Percentiles rank a stretch among this genome's conserved stretches.
Conservation (phyloP, 2,113 vertebrate species). For the Cardinalis cardinalis region DNA sequence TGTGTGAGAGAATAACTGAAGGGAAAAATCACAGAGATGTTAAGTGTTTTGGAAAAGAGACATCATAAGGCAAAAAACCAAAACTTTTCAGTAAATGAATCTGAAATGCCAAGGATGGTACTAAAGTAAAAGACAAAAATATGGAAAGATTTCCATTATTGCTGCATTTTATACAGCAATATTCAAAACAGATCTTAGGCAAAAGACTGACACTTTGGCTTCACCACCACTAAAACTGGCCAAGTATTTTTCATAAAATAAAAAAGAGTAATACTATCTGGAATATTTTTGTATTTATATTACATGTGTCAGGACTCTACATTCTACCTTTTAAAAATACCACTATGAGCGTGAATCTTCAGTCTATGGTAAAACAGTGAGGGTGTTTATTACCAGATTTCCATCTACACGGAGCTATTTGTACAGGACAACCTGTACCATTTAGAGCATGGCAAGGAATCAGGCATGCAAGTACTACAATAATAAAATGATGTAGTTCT, state of each 20-base stretch:
- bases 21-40: background rate
- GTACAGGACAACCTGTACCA: background rate
- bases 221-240: background rate
- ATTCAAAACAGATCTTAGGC: background rate
- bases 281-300: background rate
- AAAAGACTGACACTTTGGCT: background rate
- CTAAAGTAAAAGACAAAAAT: background rate
- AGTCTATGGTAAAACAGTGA: background rate
- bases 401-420: background rate
- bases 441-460: background rate
- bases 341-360: background rate
- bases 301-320: background rate
- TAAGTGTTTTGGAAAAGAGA: background rate
- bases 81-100: background rate
- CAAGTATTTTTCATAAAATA: background rate
- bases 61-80: background rate
- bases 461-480: background rate
- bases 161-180: background rate
- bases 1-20: background rate
- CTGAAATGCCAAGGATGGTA: background rate
- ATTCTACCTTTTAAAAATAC: background rate
- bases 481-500: background rate
- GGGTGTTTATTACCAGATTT: background rate
- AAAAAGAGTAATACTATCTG: background rate
- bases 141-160: background rate